Base-by-base conservation (phyloP, 2,888 invertebrate genomes). In the Seira sanloemensis region DNA sequence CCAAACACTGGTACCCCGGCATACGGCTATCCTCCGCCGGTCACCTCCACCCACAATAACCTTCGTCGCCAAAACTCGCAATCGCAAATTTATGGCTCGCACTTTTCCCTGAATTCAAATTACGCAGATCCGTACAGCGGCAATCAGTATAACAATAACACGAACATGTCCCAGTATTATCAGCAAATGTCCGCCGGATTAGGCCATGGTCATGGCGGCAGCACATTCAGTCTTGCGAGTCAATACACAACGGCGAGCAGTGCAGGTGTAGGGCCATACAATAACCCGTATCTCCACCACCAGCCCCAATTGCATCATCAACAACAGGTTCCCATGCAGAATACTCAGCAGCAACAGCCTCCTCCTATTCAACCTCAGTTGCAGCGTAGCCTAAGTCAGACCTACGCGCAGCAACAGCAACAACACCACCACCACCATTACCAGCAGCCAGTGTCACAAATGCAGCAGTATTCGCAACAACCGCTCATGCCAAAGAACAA, bases 11-110 rank as follows among this genome's bases (percentile, higher is more conserved):
- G 86, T 4, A 88, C 87, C 26, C 89, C 89, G 24, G 87, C 89
- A 0, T 88, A 88, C 66, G 87, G 88, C 12, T 86, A 88, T 67
- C 89, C 89, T 16, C 89, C 89, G n/a, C 87, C 87, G 4, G 50
- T 84, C 77, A 2, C 76, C 80, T 12, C 79, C 84, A 9, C 77
- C 18, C 27, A 58, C 19, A 84, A 75, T 50, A 69, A 87, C 50
- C 78, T 86, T 4, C 50, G 86, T 26, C 75, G 86, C 27, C 86
- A 86, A 76, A 82, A 84, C 46, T 85, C 87, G 16, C 89, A 88
- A 71, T 76, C 88, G 1, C 84, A 85, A 69, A 71, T 88, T 16
- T 86, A 88, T 46, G 89, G 89, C 19, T 88, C 88, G n/a, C 87
- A 87, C 18, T 88, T 83, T 72, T 88, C 89, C 0, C 58, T 88